Evolutionary conservation across 2,888 invertebrate genomes (phyloP).

Genomic region (Synanthedon tipuliformis): DNA sequence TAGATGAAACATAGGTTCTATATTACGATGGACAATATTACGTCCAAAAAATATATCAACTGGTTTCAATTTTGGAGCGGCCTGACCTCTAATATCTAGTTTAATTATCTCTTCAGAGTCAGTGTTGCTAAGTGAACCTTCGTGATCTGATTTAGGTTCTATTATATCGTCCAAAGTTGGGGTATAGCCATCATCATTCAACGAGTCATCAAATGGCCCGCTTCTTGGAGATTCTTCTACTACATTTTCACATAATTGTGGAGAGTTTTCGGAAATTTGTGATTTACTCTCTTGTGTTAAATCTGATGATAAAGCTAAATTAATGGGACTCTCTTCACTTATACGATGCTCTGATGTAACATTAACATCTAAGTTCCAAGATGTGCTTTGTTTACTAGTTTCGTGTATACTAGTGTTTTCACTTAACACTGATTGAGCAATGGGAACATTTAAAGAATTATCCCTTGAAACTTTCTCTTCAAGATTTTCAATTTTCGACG

Average conservation of each 20-base stretch:
- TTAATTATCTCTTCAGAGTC: conserved; percentile 63
- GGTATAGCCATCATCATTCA: conserved; percentile 41
- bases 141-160: conserved; percentile 8
- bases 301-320: conserved; percentile 43
- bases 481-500: conserved; percentile 24
- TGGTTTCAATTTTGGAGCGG: conserved; percentile 50
- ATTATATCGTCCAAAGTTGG: conserved; percentile 18
- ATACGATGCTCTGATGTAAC: conserved; percentile 39
- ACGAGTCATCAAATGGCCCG: conserved; percentile 42
- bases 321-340: conserved; percentile 57
- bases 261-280: conserved; percentile 16
- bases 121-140: conserved; percentile 29
- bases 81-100: conserved; percentile 58
- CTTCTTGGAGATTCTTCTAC: conserved; percentile 35
- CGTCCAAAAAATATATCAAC: conserved; percentile 33
- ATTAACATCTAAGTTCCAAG: conserved; percentile 44
- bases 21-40: conserved; percentile 30
- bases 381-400: conserved; percentile 35
- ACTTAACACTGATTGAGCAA: conserved; percentile 24
- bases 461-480: conserved; percentile 24
- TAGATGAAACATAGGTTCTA: conserved; percentile 38
- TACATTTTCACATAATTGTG: conserved; percentile 5
- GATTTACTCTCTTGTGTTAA: conserved; percentile 33
- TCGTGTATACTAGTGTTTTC: conserved; percentile 34
- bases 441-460: conserved; percentile 27